These are phyloP conservation scores for Heliconius eleuchia DNA, from an alignment of 1,140 invertebrate genomes.

Conservation along the genomic window DNA sequence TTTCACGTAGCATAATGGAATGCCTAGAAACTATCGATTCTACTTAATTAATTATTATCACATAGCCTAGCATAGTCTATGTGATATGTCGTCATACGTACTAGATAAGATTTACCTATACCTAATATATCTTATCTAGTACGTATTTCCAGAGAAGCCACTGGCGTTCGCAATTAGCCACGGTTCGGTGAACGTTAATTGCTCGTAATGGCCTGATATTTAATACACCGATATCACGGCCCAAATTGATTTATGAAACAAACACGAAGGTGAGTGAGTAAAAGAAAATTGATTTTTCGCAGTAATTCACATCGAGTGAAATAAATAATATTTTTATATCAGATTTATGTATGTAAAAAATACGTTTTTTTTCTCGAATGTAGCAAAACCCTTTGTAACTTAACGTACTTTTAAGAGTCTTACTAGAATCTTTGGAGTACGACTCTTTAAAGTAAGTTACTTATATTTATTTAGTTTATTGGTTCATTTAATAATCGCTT, in stretches of 20 bases:
- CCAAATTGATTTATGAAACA: conserved; percentile 52
- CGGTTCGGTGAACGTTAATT: conserved; percentile 51
- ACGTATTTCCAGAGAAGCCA: conserved; percentile 9
- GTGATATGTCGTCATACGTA: background rate
- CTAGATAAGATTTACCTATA: background rate
- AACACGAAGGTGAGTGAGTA: conserved; percentile 21
- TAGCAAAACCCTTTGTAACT: too few relatives aligned
- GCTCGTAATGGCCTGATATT: conserved; percentile 55
- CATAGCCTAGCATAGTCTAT: background rate
- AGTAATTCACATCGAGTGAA: background rate
- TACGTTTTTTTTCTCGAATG: too few relatives aligned
- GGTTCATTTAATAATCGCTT: too few relatives aligned
- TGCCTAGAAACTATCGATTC: background rate
- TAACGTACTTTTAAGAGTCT: too few relatives aligned
- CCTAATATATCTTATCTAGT: background rate
- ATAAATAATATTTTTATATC: too few relatives aligned
- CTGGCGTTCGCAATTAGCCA: conserved; percentile 50
- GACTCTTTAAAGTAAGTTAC: too few relatives aligned
- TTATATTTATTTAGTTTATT: too few relatives aligned
- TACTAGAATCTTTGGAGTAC: too few relatives aligned
- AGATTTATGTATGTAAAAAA: too few relatives aligned
- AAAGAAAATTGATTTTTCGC: background rate
- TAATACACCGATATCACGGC: conserved; percentile 43
- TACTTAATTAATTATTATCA: background rate
- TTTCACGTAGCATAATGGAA: background rate